A percentile compares a stretch with the other conserved stretches of the same genome.
Evolutionary conservation across 1,140 invertebrate species (phyloP).

Genomic region (Drosophila willistoni): DNA sequence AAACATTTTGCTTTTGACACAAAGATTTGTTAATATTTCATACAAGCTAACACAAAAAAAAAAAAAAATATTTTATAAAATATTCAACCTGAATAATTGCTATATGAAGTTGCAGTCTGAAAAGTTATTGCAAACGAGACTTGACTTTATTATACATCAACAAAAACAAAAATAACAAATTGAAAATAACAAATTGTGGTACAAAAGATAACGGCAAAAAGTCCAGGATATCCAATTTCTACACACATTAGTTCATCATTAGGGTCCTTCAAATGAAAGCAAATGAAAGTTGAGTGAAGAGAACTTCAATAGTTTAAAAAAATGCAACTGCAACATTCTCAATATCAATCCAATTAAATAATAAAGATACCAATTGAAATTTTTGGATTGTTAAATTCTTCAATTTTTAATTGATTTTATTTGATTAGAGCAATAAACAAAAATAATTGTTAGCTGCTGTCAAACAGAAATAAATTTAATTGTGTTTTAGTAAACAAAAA

Average conservation of each 20-base stretch:
- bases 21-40: conserved; percentile 70
- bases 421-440: no score
- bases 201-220: neutral
- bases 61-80: conserved; percentile 53
- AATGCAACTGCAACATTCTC: no score
- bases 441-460: no score
- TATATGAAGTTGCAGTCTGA: conserved; percentile 14
- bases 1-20: conserved; percentile 51
- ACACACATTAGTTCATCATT: neutral
- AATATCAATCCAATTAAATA: no score
- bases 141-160: conserved; percentile 35
- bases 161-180: conserved; percentile 4
- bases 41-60: conserved; percentile 17
- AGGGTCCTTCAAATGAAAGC: neutral
- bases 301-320: no score
- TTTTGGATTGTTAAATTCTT: no score
- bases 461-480: no score
- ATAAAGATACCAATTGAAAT: no score
- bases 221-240: no score
- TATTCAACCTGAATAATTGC: conserved; percentile 66
- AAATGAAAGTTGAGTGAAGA: neutral
- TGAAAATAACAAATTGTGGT: neutral
- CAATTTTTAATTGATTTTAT: no score
- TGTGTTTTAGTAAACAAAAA: no score
- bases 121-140: conserved; percentile 26